Conservation (phyloP, 2,888 invertebrate species). For the Drosophila quinaria region DNA sequence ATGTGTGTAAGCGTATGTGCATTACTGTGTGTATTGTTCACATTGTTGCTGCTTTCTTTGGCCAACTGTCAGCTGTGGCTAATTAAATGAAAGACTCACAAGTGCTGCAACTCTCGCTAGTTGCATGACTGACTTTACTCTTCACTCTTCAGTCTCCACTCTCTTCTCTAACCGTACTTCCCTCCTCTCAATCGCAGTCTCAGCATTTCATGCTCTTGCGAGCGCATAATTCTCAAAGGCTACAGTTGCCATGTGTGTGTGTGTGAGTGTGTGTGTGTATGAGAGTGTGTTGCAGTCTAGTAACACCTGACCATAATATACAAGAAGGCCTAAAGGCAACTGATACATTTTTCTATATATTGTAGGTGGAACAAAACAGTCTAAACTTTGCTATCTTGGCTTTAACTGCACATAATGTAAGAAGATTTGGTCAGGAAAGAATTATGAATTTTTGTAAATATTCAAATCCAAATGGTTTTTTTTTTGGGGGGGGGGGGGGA, state of each 20-base stretch:
- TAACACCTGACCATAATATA: constrained; percentile 67
- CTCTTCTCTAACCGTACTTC: neutral
- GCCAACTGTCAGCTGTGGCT: constrained; percentile 79
- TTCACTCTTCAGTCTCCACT: neutral
- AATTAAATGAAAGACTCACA: constrained; percentile 75
- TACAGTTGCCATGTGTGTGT: constrained; percentile 14
- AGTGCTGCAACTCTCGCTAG: constrained; percentile 76
- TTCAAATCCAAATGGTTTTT: too few relatives aligned
- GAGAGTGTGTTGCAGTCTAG: constrained; percentile 25
- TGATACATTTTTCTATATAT: too few relatives aligned
- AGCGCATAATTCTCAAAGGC: constrained; percentile 69
- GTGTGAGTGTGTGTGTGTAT: constrained; percentile 16
- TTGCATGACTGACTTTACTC: constrained; percentile 45
- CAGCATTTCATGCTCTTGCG: constrained; percentile 57
- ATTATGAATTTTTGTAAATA: too few relatives aligned
- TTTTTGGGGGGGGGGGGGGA: too few relatives aligned
- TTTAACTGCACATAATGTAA: too few relatives aligned
- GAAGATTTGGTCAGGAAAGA: too few relatives aligned
- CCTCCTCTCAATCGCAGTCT: neutral
- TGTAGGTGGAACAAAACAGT: too few relatives aligned
- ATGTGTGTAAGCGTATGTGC: constrained; percentile 1
- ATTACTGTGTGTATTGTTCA: constrained; percentile 10
- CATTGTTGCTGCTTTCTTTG: constrained; percentile 64
- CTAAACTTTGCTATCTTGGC: too few relatives aligned
- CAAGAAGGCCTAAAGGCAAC: neutral